Base-by-base conservation (phyloP, 2,113 vertebrate species). In the Telmatochromis brichardi region DNA sequence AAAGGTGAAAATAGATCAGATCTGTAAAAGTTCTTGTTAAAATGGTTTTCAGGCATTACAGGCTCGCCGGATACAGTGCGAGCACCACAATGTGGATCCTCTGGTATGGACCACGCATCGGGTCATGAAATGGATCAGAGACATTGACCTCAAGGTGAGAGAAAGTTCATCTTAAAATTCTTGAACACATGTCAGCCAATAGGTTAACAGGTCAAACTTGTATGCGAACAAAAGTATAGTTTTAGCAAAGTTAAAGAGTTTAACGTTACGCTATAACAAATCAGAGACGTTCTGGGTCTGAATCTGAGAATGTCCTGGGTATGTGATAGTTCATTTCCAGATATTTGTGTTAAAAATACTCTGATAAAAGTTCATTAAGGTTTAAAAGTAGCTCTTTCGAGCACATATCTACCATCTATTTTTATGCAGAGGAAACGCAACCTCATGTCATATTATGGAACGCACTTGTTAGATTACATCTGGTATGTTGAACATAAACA, bases 61-160 rank as follows among this genome's bases (percentile, higher is more conserved):
- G 92, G 96, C 95, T 33, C 96, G 97, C 7, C 92, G 97, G 81
- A 91, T 94, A 53, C 96, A 96, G 65, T 97, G 97, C 9, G 97
- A 98, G 85, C 97, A 96, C 14, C 97, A 97, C 93, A 97, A 97
- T 68, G 84, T 82, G 5, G 97, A 98, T 83, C 97, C 96, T 0
- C 60, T 98, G 87, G 97, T 98, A 12, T 98, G 97, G 97, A 97
- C 97, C 33, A 97, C 96, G 84, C 97, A 97, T 84, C 96, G 97
- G 7, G 96, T 98, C 88, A 94, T 97, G 54, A 97, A 97, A 85
- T 98, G 97, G 97, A 95, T 98, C 81, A 93, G 93, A 35, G 97
- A 98, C 2, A 98, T 98, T 12, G 97, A 98, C 86, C 92, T 98
- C 40, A 97, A 97, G 97, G 97, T 97, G 90, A 88, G 86, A 84